These are phyloP conservation scores for Heterodera carotae DNA, from an alignment of 1,140 invertebrate genomes.

Conservation along the genomic window DNA sequence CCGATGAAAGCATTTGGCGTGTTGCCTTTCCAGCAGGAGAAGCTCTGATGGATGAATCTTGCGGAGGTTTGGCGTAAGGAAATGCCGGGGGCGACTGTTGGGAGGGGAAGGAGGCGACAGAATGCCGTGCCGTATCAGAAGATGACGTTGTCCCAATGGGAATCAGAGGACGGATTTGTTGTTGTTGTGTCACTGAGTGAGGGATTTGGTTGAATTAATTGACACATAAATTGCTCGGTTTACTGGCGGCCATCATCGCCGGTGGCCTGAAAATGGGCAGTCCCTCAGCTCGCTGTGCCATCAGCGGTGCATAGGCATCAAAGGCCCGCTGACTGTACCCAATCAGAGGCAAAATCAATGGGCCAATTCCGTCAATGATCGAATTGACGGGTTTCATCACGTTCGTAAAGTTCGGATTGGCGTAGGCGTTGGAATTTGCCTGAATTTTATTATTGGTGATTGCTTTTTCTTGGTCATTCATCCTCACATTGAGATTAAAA, in stretches of 20 bases:
- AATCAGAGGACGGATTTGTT: neutral
- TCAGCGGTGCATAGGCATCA: constrained; percentile 18
- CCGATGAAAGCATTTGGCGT: neutral
- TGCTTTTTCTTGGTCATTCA: neutral
- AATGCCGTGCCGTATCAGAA: neutral
- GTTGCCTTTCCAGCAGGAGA: neutral
- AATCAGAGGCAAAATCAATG: constrained; percentile 41
- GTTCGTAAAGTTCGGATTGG: constrained; percentile 35
- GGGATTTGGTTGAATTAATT: neutral
- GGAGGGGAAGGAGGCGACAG: neutral
- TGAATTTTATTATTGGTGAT: neutral
- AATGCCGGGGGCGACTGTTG: constrained; percentile 7
- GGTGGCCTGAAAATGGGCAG: constrained; percentile 10
- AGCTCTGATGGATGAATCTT: neutral
- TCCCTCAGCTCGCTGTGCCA: constrained; percentile 7
- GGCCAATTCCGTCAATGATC: constrained; percentile 43
- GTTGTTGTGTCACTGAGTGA: constrained; percentile 7
- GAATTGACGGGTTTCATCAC: constrained; percentile 44
- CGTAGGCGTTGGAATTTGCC: constrained; percentile 22
- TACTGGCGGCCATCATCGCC: constrained; percentile 5
- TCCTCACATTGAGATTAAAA: constrained; percentile 33
- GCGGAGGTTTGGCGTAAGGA: neutral
- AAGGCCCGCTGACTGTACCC: constrained; percentile 36
- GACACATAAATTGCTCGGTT: neutral
- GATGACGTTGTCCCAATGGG: neutral